Base-by-base conservation (phyloP, 2,797 vertebrate genomes). In the Onychomys torridus region DNA sequence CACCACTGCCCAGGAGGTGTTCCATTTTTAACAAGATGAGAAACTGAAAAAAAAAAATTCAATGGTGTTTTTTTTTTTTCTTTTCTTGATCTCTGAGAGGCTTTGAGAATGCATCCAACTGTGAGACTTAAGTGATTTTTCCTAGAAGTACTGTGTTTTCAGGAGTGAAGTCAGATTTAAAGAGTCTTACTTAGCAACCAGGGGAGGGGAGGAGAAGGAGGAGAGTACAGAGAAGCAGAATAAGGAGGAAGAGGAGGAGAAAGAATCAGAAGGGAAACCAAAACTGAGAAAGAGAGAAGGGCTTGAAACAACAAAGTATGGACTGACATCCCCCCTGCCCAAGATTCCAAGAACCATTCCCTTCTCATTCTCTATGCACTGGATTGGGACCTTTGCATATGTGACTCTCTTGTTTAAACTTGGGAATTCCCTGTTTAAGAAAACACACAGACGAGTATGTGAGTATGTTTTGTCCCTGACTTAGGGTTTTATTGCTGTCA, bases 71-170 rank as follows among this genome's bases (percentile, higher is more conserved):
- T 69, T 57, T n/a, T n/a, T n/a, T n/a, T n/a, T n/a, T 52, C 13
- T 52, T 52, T 52, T 83, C 11, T 87, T 95, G 4, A 91, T 8
- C 37, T 87, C 49, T 81, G 29, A 92, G 73, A 71, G 27, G 13
- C 61, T 95, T 89, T 55, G 93, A 63, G 75, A 93, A 95, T 82
- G 89, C 85, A 92, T 52, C 55, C 27, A 78, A 82, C 88, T 52
- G 4, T 49, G 21, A 90, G 78, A 90, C 46, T 19, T 94, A 73
- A 90, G 88, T 88, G n/a, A 85, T 93, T 95, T 92, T 93, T 9
- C 27, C 23, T 95, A 65, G 69, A 92, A 94, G 83, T 76, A 89
- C 11, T 89, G 34, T 92, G n/a, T 82, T 94, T 96, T 95, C 79
- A 59, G 34, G 11, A 40, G 10, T 76, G 2, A 91, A 96, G 43